Evolutionary conservation across 2,888 invertebrate genomes (phyloP).

Genomic region (Agrilus cyanescens): DNA sequence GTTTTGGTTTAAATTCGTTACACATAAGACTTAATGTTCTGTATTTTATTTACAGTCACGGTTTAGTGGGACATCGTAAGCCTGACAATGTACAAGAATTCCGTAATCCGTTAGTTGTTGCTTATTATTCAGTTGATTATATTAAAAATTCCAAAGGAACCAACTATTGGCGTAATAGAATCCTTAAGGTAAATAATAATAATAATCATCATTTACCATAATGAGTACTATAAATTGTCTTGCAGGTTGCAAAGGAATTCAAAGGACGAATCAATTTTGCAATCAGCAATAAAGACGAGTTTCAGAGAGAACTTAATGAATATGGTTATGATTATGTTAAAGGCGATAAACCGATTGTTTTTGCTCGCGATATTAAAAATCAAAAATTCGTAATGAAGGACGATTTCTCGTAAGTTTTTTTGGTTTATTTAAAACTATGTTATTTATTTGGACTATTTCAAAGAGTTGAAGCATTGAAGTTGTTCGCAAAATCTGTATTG

Average conservation of each 20-base stretch:
- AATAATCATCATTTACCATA: background rate
- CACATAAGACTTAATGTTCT: background rate
- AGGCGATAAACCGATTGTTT: constrained; percentile 81
- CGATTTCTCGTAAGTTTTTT: constrained; percentile 67
- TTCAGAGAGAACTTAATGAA: constrained; percentile 88
- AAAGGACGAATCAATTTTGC: constrained; percentile 67
- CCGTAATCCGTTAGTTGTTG: constrained; percentile 77
- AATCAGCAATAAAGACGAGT: constrained; percentile 84
- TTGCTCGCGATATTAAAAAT: constrained; percentile 70
- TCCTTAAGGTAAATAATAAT: constrained; percentile 60
- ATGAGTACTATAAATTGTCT: constrained; percentile 5
- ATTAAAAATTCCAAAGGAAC: constrained; percentile 94
- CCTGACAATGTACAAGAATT: constrained; percentile 78
- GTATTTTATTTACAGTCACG: constrained; percentile 51
- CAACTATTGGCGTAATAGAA: constrained; percentile 97
- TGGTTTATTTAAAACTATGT: constrained; percentile 3
- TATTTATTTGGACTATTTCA: background rate
- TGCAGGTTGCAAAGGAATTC: constrained; percentile 58
- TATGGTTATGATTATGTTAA: constrained; percentile 80
- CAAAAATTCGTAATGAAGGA: constrained; percentile 83
- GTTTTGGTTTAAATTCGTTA: background rate
- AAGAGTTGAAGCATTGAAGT: constrained; percentile 70
- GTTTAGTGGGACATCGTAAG: constrained; percentile 83
- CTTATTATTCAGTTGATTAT: constrained; percentile 92
- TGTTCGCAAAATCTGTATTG: constrained; percentile 74